phyloP scores from a whole-genome alignment of 2,113 vertebrate species.

The Paradoxurus hermaphroditus region DNA sequence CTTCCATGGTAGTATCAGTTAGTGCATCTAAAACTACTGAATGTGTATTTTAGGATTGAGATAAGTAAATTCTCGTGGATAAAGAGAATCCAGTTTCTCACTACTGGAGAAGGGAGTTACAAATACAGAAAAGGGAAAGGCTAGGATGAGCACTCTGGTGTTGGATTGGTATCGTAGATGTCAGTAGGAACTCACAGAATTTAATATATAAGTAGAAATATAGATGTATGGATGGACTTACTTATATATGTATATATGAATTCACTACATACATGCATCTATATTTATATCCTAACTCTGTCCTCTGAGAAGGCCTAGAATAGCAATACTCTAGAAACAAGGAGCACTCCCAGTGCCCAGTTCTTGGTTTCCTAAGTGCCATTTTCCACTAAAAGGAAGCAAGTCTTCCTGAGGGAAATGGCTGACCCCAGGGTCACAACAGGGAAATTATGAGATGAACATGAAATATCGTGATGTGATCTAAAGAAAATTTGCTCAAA shows the following conservation, averaged over 20 bases:
- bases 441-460: not conserved
- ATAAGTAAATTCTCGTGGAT: not conserved
- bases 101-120: not conserved
- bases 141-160: not conserved
- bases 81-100: constrained; percentile 11
- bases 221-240: not conserved
- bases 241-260: not conserved
- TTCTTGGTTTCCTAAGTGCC: not conserved
- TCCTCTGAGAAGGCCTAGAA: not conserved
- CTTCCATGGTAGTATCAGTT: not conserved
- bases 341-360: not conserved
- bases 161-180: not conserved
- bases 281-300: not conserved
- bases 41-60: not conserved
- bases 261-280: not conserved
- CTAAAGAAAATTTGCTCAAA: not conserved
- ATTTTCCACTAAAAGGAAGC: not conserved
- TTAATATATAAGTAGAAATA: not conserved
- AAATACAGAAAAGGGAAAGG: not conserved
- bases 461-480: not conserved
- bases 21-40: constrained; percentile 3
- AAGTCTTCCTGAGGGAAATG: not conserved
- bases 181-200: not conserved
- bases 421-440: not conserved
- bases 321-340: not conserved